Evolutionary conservation across 2,113 vertebrate species (phyloP).

Genomic region (Ctenomys sociabilis): DNA sequence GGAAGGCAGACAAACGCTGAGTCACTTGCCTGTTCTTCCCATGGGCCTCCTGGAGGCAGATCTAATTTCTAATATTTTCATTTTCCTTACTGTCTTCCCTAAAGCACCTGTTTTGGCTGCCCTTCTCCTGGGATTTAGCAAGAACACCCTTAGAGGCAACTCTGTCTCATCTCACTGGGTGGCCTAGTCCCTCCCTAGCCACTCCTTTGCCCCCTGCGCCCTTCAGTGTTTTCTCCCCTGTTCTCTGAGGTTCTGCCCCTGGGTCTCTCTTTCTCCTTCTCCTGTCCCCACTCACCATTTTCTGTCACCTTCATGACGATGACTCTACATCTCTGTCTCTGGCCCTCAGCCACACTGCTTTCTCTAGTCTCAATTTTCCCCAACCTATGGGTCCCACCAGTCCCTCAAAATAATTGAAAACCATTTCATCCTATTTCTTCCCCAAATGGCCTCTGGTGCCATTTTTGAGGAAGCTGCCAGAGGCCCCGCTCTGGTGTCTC

Average conservation of each 20-base stretch:
- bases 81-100: not conserved
- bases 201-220: not conserved
- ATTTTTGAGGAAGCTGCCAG: not conserved
- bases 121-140: not conserved
- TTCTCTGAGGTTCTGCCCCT: not conserved
- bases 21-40: not conserved
- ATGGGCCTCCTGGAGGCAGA: not conserved
- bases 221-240: not conserved
- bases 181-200: rapidly evolving
- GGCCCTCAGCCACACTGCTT: not conserved
- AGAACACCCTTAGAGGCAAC: no score
- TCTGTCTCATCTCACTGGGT: rapidly evolving
- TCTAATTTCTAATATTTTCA: not conserved
- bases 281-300: not conserved
- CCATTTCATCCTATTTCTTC: not conserved
- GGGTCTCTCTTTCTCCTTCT: not conserved
- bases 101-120: not conserved
- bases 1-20: constrained; percentile 49
- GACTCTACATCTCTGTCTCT: not conserved
- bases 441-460: not conserved
- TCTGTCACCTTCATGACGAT: not conserved
- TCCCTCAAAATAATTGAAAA: not conserved
- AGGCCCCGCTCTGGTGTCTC: not conserved
- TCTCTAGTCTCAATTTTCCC: not conserved
- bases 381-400: not conserved